phyloP scores from a whole-genome alignment of 2,113 vertebrate species.

The Melanocharis versteri region DNA sequence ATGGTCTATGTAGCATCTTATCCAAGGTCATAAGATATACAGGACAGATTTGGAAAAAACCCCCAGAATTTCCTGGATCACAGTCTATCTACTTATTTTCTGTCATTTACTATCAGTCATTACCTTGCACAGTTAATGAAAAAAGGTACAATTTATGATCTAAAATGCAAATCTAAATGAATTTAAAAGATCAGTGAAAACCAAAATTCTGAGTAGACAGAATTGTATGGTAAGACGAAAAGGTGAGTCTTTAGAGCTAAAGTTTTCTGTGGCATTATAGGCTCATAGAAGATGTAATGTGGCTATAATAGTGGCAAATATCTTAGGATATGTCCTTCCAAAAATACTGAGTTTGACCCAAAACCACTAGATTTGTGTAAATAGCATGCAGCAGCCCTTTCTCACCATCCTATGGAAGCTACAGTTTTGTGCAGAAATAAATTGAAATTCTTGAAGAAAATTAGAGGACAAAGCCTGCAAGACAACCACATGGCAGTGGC shows the following conservation, averaged over 20 bases:
- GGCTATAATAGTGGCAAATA: background rate
- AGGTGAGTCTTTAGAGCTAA: background rate
- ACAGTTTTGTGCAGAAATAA: background rate
- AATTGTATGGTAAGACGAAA: background rate
- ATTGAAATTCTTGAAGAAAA: background rate
- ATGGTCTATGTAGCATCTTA: background rate
- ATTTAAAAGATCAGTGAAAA: background rate
- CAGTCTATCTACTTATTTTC: background rate
- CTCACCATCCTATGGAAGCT: background rate
- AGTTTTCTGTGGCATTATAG: background rate
- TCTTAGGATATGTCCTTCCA: background rate
- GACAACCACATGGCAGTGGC: background rate
- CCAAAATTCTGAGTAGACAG: background rate
- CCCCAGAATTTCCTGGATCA: background rate
- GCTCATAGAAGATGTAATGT: background rate
- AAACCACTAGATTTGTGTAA: background rate
- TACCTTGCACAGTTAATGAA: background rate
- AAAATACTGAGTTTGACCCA: background rate
- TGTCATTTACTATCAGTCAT: background rate
- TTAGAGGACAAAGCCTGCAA: background rate
- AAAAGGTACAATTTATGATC: background rate
- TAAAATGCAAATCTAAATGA: background rate
- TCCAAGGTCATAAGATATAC: background rate
- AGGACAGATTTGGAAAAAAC: background rate
- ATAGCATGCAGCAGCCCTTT: background rate